Evolutionary conservation across 2,797 vertebrate species (phyloP).

Genomic region (Acrossocheilus fasciatus): DNA sequence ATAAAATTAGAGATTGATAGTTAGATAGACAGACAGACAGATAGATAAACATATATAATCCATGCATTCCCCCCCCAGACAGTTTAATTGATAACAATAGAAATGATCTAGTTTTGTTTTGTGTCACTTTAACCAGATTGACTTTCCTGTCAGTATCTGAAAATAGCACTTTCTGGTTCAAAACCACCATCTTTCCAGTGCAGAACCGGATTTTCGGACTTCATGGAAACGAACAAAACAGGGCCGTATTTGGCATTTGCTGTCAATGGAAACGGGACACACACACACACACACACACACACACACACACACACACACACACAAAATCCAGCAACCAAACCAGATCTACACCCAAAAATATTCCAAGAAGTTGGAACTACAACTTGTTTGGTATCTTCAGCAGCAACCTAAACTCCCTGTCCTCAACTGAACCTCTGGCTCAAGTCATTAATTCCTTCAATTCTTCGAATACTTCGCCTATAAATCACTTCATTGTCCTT

Average conservation of each 20-base stretch:
- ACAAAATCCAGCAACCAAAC: background rate
- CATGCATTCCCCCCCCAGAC: background rate
- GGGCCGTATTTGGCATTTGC: background rate
- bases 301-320: no score
- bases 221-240: background rate
- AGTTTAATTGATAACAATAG: background rate
- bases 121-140: background rate
- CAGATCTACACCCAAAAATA: background rate
- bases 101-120: background rate
- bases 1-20: no score
- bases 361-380: background rate
- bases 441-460: slow-evolving; percentile 11
- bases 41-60: no score
- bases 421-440: slow-evolving; percentile 9
- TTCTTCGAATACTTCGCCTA: background rate
- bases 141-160: background rate
- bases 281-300: no score
- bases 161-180: background rate
- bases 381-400: background rate
- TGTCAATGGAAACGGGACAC: background rate
- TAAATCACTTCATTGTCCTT: slow-evolving; percentile 37
- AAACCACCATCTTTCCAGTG: background rate
- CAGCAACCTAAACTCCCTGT: background rate
- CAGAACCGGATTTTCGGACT: background rate
- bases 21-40: no score